phyloP scores from a whole-genome alignment of 2,888 invertebrate genomes.

The Chalcosyrphus nemorum region DNA sequence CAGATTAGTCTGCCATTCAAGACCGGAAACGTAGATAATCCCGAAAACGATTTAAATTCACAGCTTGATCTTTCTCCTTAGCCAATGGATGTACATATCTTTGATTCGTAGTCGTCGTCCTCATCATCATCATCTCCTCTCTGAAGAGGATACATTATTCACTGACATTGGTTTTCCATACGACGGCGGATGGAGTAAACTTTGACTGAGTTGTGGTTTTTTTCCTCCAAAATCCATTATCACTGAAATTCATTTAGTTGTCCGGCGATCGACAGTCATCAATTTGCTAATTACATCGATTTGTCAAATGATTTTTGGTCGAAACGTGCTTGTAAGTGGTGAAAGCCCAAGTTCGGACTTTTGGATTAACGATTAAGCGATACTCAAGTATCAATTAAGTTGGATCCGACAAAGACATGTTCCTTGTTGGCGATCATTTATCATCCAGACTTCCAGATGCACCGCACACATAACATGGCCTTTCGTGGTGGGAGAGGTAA shows the following conservation, averaged over 20 bases:
- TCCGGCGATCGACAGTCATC: constrained; percentile 57
- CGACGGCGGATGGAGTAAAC: not conserved
- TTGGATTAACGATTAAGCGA: constrained; percentile 49
- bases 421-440: constrained; percentile 23
- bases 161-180: not conserved
- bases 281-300: constrained; percentile 64
- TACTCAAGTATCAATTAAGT: constrained; percentile 53
- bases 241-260: constrained; percentile 49
- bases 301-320: constrained; percentile 38
- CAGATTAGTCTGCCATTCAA: constrained; percentile 37
- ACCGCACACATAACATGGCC: too few relatives aligned
- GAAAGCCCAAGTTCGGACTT: constrained; percentile 44
- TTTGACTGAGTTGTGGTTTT: constrained; percentile 8
- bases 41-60: constrained; percentile 70
- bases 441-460: too few relatives aligned
- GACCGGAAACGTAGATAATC: constrained; percentile 59
- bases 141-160: not conserved
- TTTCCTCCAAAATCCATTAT: constrained; percentile 26
- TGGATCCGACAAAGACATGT: constrained; percentile 44
- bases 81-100: constrained; percentile 16
- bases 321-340: constrained; percentile 29
- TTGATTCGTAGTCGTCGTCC: constrained; percentile 45
- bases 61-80: constrained; percentile 58
- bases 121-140: constrained; percentile 1
- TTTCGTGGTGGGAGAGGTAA: not conserved